These are phyloP conservation scores for Leucophora obtusa DNA, from an alignment of 2,888 invertebrate genomes.

Conservation along the genomic window DNA sequence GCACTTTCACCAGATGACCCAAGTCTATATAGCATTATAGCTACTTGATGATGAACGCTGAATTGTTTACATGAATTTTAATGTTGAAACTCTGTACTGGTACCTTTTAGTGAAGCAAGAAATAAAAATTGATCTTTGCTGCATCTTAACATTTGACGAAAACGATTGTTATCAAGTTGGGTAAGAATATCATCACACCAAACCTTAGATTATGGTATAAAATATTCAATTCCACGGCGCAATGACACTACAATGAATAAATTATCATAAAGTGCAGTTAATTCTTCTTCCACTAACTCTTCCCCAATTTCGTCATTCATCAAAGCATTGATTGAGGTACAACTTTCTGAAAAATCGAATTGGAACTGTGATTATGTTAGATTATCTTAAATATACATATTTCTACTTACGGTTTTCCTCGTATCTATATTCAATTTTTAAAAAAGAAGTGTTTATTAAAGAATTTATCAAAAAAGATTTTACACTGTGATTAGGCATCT, in stretches of 20 bases:
- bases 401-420: too few species aligned
- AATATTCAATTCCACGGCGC: conserved; percentile 16
- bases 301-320: neutral
- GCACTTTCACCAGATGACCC: too few species aligned
- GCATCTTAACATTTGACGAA: conserved; percentile 5
- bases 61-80: conserved; percentile 1
- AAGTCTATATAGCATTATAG: neutral
- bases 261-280: conserved; percentile 11
- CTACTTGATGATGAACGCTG: neutral
- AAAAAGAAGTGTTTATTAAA: too few species aligned
- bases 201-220: conserved; percentile 10
- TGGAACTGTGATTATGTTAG: too few species aligned
- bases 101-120: neutral
- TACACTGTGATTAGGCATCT: too few species aligned
- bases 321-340: neutral
- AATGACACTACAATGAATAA: conserved; percentile 3
- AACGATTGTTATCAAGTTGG: conserved; percentile 12
- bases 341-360: too few species aligned
- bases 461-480: too few species aligned
- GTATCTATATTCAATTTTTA: too few species aligned
- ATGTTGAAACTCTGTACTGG: neutral
- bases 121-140: neutral
- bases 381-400: too few species aligned
- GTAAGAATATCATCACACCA: conserved; percentile 13
- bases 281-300: conserved; percentile 4